Evolutionary conservation across 1,140 invertebrate genomes (phyloP).

Genomic region (Aricia agestis): DNA sequence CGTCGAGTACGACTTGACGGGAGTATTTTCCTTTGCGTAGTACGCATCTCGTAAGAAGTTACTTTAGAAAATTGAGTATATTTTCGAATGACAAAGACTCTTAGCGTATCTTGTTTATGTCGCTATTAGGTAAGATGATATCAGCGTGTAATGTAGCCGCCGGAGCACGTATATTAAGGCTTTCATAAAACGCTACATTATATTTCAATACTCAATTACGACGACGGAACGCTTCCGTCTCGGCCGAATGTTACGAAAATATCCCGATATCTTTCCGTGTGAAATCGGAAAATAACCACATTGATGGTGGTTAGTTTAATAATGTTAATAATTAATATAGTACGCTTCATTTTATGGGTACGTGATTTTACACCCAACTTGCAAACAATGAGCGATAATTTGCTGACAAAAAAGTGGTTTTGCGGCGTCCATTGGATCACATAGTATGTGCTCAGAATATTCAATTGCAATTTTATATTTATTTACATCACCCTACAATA

Average conservation of each 20-base stretch:
- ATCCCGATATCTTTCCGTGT: not conserved
- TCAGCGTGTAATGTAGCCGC: constrained; percentile 40
- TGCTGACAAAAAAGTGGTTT: constrained; percentile 40
- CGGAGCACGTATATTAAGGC: constrained; percentile 29
- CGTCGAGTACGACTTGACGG: not conserved
- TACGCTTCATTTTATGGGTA: not conserved
- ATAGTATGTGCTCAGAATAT: constrained; percentile 29
- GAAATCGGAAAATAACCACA: not conserved
- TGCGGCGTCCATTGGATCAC: constrained; percentile 35
- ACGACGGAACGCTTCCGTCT: not conserved
- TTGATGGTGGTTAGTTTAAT: not conserved
- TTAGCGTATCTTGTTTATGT: constrained; percentile 35
- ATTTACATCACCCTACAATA: not conserved
- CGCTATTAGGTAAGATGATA: constrained; percentile 36
- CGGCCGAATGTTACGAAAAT: constrained; percentile 4
- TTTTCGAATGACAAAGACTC: constrained; percentile 34
- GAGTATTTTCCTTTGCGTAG: not conserved
- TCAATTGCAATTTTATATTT: constrained; percentile 24
- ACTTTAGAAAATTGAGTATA: constrained; percentile 21
- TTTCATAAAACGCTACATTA: constrained; percentile 18
- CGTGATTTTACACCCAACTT: constrained; percentile 11
- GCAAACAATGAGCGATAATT: constrained; percentile 40
- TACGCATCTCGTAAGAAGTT: not conserved
- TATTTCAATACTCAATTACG: constrained; percentile 4
- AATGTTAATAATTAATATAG: constrained; percentile 1